phyloP scores from a whole-genome alignment of 1,140 invertebrate genomes.

The Hormaphis cornu region DNA sequence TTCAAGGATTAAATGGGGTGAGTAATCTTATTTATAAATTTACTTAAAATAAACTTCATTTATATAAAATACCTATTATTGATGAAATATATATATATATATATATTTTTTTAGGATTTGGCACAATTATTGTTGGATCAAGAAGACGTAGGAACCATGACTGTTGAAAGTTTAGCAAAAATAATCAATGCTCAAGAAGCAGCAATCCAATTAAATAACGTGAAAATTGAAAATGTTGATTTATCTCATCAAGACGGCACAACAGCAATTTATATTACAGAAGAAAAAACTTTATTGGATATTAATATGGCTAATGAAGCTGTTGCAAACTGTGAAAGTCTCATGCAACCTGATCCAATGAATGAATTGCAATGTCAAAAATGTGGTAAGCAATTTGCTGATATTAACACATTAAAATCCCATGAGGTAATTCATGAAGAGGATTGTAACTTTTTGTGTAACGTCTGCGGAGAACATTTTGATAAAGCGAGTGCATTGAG shows the following conservation, averaged over 20 bases:
- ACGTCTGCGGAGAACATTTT: conserved; percentile 61
- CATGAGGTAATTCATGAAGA: conserved; percentile 59
- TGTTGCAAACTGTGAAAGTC: conserved; percentile 19
- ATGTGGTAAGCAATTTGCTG: conserved; percentile 56
- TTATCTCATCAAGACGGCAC: conserved; percentile 6
- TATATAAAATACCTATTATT: not conserved
- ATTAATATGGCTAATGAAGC: conserved; percentile 24
- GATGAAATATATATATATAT: not conserved
- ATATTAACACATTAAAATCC: conserved; percentile 58
- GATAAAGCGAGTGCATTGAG: conserved; percentile 56
- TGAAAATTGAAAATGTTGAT: conserved; percentile 29
- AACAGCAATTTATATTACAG: conserved; percentile 26
- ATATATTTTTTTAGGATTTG: not conserved
- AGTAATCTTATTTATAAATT: not conserved
- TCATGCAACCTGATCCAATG: conserved; percentile 17
- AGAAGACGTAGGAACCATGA: conserved; percentile 21
- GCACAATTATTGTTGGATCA: conserved; percentile 19
- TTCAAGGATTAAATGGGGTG: conserved; percentile 26
- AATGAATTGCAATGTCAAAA: conserved; percentile 35
- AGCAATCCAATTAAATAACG: conserved; percentile 20
- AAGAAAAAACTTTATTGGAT: conserved; percentile 2
- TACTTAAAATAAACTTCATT: not conserved
- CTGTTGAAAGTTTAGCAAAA: conserved; percentile 24
- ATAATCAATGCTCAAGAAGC: conserved; percentile 24
- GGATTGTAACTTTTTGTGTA: conserved; percentile 51